A percentile compares a stretch with the other conserved stretches of the same genome.
Conservation (phyloP, 2,797 vertebrate genomes). For the Trachops cirrhosus region DNA sequence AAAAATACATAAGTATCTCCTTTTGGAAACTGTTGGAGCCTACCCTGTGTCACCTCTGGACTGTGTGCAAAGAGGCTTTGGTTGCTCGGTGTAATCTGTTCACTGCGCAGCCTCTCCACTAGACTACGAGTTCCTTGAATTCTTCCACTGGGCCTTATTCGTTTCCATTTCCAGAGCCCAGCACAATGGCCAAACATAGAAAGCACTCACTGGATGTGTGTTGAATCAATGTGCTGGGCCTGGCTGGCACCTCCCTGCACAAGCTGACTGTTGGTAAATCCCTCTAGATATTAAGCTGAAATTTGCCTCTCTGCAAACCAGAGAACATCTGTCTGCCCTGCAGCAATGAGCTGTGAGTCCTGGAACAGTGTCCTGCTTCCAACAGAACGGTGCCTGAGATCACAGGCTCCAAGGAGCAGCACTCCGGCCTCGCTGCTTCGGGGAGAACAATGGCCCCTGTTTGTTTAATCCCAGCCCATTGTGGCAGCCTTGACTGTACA, state of each 20-base stretch:
- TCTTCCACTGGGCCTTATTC: neutral
- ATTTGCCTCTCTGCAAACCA: neutral
- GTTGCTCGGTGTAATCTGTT: neutral
- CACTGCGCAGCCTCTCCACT: neutral
- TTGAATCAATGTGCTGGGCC: neutral
- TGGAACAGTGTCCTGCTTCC: neutral
- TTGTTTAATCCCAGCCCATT: slow-evolving; percentile 53
- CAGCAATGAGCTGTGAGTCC: neutral
- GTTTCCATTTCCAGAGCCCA: neutral
- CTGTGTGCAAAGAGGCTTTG: neutral
- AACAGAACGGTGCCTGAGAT: neutral
- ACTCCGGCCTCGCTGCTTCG: neutral
- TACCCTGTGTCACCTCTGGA: neutral
- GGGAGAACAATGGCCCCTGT: neutral
- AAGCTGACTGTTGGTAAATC: neutral
- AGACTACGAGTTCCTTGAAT: neutral
- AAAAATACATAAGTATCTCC: neutral
- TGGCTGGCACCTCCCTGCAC: neutral
- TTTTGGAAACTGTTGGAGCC: neutral
- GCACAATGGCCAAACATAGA: neutral
- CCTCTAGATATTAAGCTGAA: neutral
- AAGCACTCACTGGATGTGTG: neutral
- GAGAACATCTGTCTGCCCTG: neutral
- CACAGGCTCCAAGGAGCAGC: neutral
- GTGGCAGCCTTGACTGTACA: slow-evolving; percentile 58